A percentile compares a stretch with the other conserved stretches of the same genome.
These are phyloP conservation scores for Spea multiplicata DNA, from an alignment of 2,113 vertebrate genomes.

Conservation along the genomic window DNA sequence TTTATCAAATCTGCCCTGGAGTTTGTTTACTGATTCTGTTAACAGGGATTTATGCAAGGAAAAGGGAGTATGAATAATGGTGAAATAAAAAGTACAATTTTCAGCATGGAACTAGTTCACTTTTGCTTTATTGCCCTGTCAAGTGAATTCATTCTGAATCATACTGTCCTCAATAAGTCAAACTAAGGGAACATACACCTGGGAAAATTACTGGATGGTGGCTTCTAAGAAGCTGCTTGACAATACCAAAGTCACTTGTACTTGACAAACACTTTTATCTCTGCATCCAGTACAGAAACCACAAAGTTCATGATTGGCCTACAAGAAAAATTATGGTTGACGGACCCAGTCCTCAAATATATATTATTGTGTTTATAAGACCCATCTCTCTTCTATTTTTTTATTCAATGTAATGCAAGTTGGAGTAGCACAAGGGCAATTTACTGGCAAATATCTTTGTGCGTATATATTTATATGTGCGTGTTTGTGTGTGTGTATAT, in stretches of 20 bases:
- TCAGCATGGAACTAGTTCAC: not conserved
- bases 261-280: not conserved
- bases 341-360: too few relatives aligned
- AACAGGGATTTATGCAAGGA: not conserved
- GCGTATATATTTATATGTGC: not conserved
- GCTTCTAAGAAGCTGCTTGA: not conserved
- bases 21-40: not conserved
- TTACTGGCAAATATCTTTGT: not conserved
- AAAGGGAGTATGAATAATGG: not conserved
- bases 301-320: too few relatives aligned
- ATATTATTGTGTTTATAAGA: too few relatives aligned
- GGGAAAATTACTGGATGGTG: constrained; percentile 5
- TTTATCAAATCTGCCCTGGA: not conserved
- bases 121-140: not conserved
- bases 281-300: too few relatives aligned
- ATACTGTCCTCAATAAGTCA: constrained; percentile 34
- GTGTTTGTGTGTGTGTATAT: not conserved
- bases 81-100: not conserved
- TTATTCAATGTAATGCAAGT: too few relatives aligned
- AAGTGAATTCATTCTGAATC: not conserved
- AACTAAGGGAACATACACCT: not conserved
- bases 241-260: not conserved
- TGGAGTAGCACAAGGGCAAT: too few relatives aligned
- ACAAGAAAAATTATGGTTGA: too few relatives aligned
- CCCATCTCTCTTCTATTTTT: too few relatives aligned